Percentiles rank a stretch among this genome's conserved stretches.
These are phyloP conservation scores for Phoenoteleia sp. DNA, from an alignment of 2,888 invertebrate genomes.

Conservation along the genomic window DNA sequence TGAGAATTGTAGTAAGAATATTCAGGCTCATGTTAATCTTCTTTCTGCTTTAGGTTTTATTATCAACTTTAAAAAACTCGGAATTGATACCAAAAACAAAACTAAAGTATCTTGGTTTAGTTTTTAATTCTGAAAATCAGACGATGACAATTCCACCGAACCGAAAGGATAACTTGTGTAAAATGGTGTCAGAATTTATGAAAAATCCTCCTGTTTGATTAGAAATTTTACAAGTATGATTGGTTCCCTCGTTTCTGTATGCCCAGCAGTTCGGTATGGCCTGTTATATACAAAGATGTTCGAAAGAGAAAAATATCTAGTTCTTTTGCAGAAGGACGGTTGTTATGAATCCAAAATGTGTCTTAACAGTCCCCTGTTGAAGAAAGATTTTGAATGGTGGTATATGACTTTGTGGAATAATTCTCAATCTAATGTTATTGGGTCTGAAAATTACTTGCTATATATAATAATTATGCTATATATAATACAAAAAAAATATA, in stretches of 20 bases:
- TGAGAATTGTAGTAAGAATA: not conserved
- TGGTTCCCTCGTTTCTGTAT: constrained; percentile 51
- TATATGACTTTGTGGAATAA: not conserved
- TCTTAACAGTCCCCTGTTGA: too few relatives aligned
- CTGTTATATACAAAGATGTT: constrained; percentile 36
- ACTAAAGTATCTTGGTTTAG: constrained; percentile 35
- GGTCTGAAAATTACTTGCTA: not conserved
- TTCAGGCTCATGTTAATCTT: not conserved
- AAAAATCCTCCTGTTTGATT: constrained; percentile 2
- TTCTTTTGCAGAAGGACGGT: too few relatives aligned
- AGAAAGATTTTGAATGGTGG: constrained; percentile 3
- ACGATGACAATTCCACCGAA: constrained; percentile 16
- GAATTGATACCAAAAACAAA: not conserved
- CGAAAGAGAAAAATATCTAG: constrained; percentile 41
- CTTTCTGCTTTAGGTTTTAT: constrained; percentile 23
- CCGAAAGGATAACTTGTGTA: not conserved
- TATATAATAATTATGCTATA: too few relatives aligned
- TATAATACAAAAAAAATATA: too few relatives aligned
- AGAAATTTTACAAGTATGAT: constrained; percentile 39
- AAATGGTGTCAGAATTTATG: not conserved
- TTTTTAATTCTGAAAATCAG: constrained; percentile 39
- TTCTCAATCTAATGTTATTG: not conserved
- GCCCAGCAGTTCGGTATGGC: constrained; percentile 54
- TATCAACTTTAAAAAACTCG: constrained; percentile 30
- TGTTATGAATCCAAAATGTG: too few relatives aligned